phyloP scores from a whole-genome alignment of 2,113 vertebrate species.

The Dasyurus viverrinus region DNA sequence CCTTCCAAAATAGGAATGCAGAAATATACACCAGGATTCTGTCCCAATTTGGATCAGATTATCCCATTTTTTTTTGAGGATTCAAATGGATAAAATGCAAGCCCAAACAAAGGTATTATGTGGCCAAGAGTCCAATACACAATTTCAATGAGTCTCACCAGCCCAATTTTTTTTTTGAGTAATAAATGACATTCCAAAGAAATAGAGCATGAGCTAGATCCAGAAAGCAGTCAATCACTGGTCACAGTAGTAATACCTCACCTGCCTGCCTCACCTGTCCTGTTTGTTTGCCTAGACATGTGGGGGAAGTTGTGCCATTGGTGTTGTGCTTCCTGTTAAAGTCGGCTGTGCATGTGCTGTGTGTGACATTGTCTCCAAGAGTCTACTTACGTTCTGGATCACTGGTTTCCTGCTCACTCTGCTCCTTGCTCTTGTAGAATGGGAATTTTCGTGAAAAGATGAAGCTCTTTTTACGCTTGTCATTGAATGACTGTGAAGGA shows the following conservation, averaged over 20 bases:
- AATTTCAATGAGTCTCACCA: neutral
- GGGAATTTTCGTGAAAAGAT: conserved; percentile 99
- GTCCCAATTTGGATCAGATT: conserved; percentile 31
- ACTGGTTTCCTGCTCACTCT: conserved; percentile 97
- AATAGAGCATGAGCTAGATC: conserved; percentile 81
- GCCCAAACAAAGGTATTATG: neutral
- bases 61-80: conserved; percentile 52
- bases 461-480: conserved; percentile 99
- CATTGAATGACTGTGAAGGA: conserved; percentile 99
- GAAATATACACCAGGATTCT: neutral
- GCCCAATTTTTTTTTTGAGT: neutral
- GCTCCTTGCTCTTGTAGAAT: conserved; percentile 99
- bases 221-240: conserved; percentile 87
- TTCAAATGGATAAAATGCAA: conserved; percentile 24
- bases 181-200: conserved; percentile 27
- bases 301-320: conserved; percentile 73
- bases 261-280: conserved; percentile 81
- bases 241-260: conserved; percentile 89
- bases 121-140: neutral
- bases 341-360: conserved; percentile 80
- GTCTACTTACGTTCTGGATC: conserved; percentile 98
- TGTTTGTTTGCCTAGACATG: conserved; percentile 82
- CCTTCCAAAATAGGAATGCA: conserved; percentile 1
- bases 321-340: conserved; percentile 83
- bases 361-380: conserved; percentile 85